Evolutionary conservation across 2,113 vertebrate species (phyloP).

Genomic region (Nothoprocta pentlandii): DNA sequence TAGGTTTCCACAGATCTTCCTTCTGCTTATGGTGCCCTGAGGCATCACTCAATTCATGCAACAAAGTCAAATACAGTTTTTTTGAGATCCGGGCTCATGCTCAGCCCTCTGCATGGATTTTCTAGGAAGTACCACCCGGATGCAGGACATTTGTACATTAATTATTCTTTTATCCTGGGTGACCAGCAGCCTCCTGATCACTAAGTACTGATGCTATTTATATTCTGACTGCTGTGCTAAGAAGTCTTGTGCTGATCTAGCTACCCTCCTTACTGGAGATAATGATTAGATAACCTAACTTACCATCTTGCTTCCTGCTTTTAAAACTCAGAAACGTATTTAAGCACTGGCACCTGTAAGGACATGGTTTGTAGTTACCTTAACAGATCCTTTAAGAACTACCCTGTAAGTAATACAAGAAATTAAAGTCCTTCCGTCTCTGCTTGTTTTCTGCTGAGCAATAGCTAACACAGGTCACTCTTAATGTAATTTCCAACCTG

Average conservation of each 20-base stretch:
- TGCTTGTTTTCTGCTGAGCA: conserved; percentile 15
- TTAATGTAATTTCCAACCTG: neutral
- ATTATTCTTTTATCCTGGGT: conserved; percentile 25
- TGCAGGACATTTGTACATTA: neutral
- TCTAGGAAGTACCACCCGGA: neutral
- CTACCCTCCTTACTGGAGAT: conserved; percentile 22
- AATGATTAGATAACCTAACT: conserved; percentile 34
- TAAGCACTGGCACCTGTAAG: neutral
- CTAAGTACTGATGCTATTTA: conserved; percentile 25
- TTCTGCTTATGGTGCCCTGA: neutral
- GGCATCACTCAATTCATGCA: neutral
- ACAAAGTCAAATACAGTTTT: neutral
- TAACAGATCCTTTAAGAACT: neutral
- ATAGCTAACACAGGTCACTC: neutral
- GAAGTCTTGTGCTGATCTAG: neutral
- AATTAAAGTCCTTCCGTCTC: neutral
- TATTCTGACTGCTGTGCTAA: neutral
- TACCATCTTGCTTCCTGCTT: conserved; percentile 21
- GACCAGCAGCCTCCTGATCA: neutral
- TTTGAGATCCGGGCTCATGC: neutral
- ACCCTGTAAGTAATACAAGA: neutral
- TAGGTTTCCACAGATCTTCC: neutral
- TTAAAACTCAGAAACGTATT: neutral
- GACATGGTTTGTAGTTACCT: neutral
- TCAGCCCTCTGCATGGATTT: neutral